Evolutionary conservation across 2,797 vertebrate species (phyloP).

Genomic region (Neoniphon sammara): DNA sequence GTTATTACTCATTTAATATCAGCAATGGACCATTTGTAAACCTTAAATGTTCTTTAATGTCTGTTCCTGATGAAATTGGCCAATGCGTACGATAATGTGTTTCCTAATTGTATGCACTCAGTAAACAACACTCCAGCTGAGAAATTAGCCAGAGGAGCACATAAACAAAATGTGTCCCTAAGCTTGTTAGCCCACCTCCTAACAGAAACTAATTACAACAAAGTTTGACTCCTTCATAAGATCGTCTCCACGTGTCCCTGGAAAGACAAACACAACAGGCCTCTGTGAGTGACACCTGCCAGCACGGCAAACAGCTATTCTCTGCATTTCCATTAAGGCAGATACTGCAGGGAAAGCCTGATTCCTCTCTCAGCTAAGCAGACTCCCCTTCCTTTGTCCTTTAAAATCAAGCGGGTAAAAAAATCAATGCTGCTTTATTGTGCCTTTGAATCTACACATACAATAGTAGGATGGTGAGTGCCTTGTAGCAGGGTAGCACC

Average conservation of each 20-base stretch:
- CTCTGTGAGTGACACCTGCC: slow-evolving; percentile 64
- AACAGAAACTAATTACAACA: slow-evolving; percentile 69
- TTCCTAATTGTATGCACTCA: slow-evolving; percentile 67
- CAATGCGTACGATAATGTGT: slow-evolving; percentile 59
- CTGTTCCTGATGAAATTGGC: slow-evolving; percentile 64
- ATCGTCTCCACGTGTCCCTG: slow-evolving; percentile 28
- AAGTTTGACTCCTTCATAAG: slow-evolving; percentile 60
- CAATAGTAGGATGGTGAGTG: slow-evolving; percentile 52
- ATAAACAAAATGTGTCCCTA: slow-evolving; percentile 71
- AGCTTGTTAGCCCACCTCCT: slow-evolving; percentile 67
- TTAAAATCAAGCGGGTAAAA: slow-evolving; percentile 64
- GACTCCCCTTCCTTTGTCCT: slow-evolving; percentile 69
- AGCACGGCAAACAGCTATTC: slow-evolving; percentile 31
- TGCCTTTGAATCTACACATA: slow-evolving; percentile 64
- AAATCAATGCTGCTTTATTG: slow-evolving; percentile 76
- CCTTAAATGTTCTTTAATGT: slow-evolving; percentile 33
- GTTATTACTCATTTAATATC: slow-evolving; percentile 27
- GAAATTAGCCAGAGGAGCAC: slow-evolving; percentile 71
- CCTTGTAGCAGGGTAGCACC: slow-evolving; percentile 39
- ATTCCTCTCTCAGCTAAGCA: background rate
- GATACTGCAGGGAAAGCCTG: slow-evolving; percentile 37
- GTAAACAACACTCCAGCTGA: slow-evolving; percentile 71
- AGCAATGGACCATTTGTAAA: slow-evolving; percentile 31
- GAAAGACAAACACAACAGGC: slow-evolving; percentile 49
- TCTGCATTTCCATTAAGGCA: slow-evolving; percentile 44